Percentiles rank a stretch among this genome's conserved stretches.
These are phyloP conservation scores for Iselma pallidipennis DNA, from an alignment of 2,888 invertebrate genomes.

Conservation along the genomic window DNA sequence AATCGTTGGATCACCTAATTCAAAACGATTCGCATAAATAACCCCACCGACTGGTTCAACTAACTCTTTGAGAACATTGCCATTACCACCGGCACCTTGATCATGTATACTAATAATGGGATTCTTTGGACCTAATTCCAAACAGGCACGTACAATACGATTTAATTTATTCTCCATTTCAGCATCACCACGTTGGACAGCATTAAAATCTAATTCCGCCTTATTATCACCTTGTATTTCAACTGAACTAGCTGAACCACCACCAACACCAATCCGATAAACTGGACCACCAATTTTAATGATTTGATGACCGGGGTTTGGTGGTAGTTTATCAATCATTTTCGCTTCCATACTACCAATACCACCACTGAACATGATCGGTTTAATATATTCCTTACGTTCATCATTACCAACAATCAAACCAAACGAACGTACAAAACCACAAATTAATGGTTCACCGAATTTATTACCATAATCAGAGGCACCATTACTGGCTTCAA, in stretches of 20 bases:
- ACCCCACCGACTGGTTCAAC: slow-evolving; percentile 94
- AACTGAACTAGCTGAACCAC: slow-evolving; percentile 97
- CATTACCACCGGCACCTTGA: slow-evolving; percentile 98
- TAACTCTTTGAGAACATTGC: slow-evolving; percentile 95
- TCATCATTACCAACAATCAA: slow-evolving; percentile 62
- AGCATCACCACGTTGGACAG: slow-evolving; percentile 94
- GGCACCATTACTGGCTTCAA: slow-evolving; percentile 97
- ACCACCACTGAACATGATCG: slow-evolving; percentile 98
- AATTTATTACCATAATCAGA: slow-evolving; percentile 99
- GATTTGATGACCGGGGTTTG: slow-evolving; percentile 84
- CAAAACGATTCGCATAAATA: slow-evolving; percentile 83
- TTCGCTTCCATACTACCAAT: slow-evolving; percentile 86
- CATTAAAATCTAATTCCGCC: slow-evolving; percentile 89
- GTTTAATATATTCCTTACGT: slow-evolving; percentile 93
- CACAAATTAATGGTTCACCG: slow-evolving; percentile 91
- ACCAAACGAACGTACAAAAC: slow-evolving; percentile 92
- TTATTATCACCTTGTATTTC: slow-evolving; percentile 90
- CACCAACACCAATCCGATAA: slow-evolving; percentile 97
- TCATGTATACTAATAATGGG: slow-evolving; percentile 97
- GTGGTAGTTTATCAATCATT: slow-evolving; percentile 77
- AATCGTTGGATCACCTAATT: slow-evolving; percentile 93
- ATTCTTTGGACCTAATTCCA: slow-evolving; percentile 80
- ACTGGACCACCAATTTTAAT: slow-evolving; percentile 97
- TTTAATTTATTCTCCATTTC: slow-evolving; percentile 99
- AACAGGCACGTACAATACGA: slow-evolving; percentile 88